These are phyloP conservation scores for Poeciliopsis turneri DNA, from an alignment of 2,797 vertebrate genomes.

Conservation along the genomic window DNA sequence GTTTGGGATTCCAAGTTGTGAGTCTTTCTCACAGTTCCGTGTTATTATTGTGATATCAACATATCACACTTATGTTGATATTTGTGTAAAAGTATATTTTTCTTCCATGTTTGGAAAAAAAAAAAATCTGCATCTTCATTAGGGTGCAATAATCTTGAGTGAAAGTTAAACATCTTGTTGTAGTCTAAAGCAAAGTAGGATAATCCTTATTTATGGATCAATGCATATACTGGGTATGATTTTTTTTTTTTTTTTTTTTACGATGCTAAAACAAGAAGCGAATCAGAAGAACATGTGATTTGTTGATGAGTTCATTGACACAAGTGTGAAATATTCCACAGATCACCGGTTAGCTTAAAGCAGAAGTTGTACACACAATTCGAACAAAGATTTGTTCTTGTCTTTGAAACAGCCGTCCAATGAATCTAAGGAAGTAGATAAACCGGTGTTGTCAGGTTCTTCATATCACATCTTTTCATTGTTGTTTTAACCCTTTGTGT, in stretches of 20 bases:
- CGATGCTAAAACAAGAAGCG: background rate
- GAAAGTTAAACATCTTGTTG: background rate
- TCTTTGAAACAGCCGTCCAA: background rate
- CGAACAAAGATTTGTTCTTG: background rate
- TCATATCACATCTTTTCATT: background rate
- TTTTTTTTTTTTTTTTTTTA: background rate
- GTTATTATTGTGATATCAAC: background rate
- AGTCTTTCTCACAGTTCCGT: background rate
- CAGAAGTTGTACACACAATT: background rate
- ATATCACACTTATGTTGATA: background rate
- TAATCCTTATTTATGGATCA: background rate
- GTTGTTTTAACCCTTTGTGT: background rate
- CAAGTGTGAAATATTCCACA: background rate
- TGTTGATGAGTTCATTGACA: background rate
- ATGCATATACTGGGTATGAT: background rate
- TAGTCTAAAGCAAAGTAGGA: background rate
- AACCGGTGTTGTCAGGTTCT: background rate
- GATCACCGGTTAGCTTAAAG: background rate
- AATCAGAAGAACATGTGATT: background rate
- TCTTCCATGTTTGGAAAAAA: background rate
- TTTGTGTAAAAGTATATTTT: background rate
- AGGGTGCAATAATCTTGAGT: too few species aligned
- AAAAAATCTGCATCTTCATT: background rate
- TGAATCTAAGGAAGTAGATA: background rate
- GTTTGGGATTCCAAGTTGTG: background rate